These are phyloP conservation scores for Scaptomyza pallida DNA, from an alignment of 1,140 invertebrate species.

Conservation along the genomic window DNA sequence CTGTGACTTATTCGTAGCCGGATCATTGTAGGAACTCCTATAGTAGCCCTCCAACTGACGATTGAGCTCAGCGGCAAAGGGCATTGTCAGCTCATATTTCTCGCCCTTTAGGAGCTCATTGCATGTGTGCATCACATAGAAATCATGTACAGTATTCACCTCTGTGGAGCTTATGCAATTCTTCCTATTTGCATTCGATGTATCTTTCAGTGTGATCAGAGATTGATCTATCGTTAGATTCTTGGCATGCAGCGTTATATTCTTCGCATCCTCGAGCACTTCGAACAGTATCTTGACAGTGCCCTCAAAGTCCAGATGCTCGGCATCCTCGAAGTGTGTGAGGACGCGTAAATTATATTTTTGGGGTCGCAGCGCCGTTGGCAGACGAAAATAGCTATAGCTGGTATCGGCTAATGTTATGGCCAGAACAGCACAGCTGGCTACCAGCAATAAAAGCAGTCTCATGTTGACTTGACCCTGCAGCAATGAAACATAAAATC, in stretches of 20 bases:
- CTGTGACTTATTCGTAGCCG: slow-evolving; percentile 87
- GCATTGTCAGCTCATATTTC: slow-evolving; percentile 88
- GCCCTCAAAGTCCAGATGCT: slow-evolving; percentile 87
- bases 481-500: not conserved
- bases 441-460: slow-evolving; percentile 51
- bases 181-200: slow-evolving; percentile 46
- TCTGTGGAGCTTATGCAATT: slow-evolving; percentile 68
- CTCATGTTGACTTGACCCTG: slow-evolving; percentile 59
- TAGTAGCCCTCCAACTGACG: slow-evolving; percentile 91
- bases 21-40: slow-evolving; percentile 89
- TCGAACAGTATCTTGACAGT: slow-evolving; percentile 86
- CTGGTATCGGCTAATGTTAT: slow-evolving; percentile 15
- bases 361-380: slow-evolving; percentile 86
- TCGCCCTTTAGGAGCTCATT: slow-evolving; percentile 84
- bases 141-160: slow-evolving; percentile 87
- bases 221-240: slow-evolving; percentile 85
- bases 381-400: slow-evolving; percentile 86
- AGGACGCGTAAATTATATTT: slow-evolving; percentile 88
- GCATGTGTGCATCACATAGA: slow-evolving; percentile 87
- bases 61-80: slow-evolving; percentile 88
- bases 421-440: slow-evolving; percentile 48
- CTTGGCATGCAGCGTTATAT: slow-evolving; percentile 89
- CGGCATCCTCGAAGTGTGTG: slow-evolving; percentile 86
- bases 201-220: slow-evolving; percentile 81
- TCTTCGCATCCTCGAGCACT: slow-evolving; percentile 85